Base-by-base conservation (phyloP, 2,113 vertebrate genomes). In the Cyanoramphus novaezelandiae region DNA sequence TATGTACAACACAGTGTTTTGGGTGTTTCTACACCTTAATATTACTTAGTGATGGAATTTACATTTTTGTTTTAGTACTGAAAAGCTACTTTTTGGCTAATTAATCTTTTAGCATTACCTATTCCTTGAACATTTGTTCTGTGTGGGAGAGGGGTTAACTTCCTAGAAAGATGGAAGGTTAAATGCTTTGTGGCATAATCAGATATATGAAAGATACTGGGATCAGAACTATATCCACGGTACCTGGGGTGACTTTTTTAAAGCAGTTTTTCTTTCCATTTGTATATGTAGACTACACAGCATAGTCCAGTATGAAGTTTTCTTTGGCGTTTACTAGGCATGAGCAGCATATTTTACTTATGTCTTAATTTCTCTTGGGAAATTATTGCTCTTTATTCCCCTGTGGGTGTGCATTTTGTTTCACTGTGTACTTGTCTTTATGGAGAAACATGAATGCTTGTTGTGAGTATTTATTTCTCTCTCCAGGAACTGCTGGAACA, bases 341-440 rank as follows among this genome's bases (percentile, higher is more conserved):
- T 37, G 39, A 91, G 24, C 35, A 88, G 79, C 91, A 88, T 90
- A 83, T 86, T 95, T 95, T 46, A 46, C 71, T 83, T 39, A 83
- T 86, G 95, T 64, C 63, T 90, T 94, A 19, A 85, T 95, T 88
- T 76, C 90, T 94, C 85, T 85, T 68, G 94, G 76, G 95, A 94
- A 96, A 80, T 81, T 24, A 50, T 7, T 90, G 46, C 79, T 92
- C 33, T 94, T 86, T 74, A 67, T 88, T 70, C 55, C 43, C 33
- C 27, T n/a, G 27, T 72, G 91, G 43, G 47, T 57, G 44, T 93
- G 88, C 41, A 11, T 91, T 91, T 82, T 91, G 63, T 90, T 87
- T 33, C 46, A 39, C 37, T 82, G 31, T 0, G 0, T 63, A 75
- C 63, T 72, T 74, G 49, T 78, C 85, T 86, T 93, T 81, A 70